Base-by-base conservation (phyloP, 2,888 invertebrate species). In the Invenusta paracnida region DNA sequence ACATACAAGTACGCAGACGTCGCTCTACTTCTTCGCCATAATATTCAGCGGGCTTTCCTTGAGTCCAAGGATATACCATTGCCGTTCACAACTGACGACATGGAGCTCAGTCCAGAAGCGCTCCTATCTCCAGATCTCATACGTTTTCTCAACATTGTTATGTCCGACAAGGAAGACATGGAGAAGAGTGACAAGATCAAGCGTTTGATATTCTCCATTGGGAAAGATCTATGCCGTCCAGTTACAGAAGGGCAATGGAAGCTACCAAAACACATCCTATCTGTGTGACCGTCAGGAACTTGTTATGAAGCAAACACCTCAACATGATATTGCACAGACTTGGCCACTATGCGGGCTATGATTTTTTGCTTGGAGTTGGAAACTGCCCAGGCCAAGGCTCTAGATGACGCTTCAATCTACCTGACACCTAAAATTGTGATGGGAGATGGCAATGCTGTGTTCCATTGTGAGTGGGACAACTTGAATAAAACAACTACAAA, bases 201-300 rank as follows among this genome's bases (percentile, higher is more conserved):
- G 48, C 48, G 48, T 48, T 48, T 48, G 48, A 17, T 48, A 48
- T 48, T 48, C 48, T 48, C 48, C 48, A 48, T 48, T 48, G 48
- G 48, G 48, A 2, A 48, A 79, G 79, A 79, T 79, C 79, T 79
- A 28, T 79, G 79, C 79, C 79, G 79, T 79, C 2, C 79, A 79
- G 79, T 79, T 23, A 25, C 79, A 25, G 79, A 79, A 28, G 79
- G 79, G 28, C 25, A 79, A 79, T 79, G 79, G 79, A 86, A 86
- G 25, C 23, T 86, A 30, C 85, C 85, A 81, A 86, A 86, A 67
- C 86, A 86, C 85, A 86, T 86, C 30, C 73, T 85, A 27, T 86
- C 30, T 66, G 86, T 73, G 29, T 85, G 85, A n/a, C 66, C n/a
- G 17, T 85, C 28, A 2, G 83, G 17, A 31, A 66, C 30, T 48